Evolutionary conservation across 2,888 invertebrate species (phyloP).

Genomic region (Argyresthia albistria): DNA sequence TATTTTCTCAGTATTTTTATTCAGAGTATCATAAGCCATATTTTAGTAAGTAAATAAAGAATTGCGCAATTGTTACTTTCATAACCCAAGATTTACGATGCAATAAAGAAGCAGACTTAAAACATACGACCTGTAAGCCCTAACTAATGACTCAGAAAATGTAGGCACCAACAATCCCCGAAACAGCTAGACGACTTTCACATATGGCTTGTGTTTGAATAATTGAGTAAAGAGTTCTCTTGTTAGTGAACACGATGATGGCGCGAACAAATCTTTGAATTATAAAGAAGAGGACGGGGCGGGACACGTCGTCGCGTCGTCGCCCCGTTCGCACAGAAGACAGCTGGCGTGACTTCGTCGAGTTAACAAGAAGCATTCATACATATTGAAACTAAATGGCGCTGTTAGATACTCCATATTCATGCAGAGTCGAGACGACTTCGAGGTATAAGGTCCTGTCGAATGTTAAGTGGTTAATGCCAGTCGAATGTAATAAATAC

Average conservation of each 20-base stretch:
- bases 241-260: constrained; percentile 31
- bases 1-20: no score
- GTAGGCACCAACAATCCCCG: not conserved
- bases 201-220: constrained; percentile 32
- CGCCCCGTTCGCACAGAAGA: constrained; percentile 23
- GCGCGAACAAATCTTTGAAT: constrained; percentile 60
- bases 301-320: constrained; percentile 19
- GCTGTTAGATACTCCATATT: constrained; percentile 43
- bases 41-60: not conserved
- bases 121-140: not conserved
- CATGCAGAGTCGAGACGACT: constrained; percentile 19
- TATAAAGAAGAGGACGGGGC: constrained; percentile 47
- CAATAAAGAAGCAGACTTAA: no score
- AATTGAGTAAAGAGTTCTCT: constrained; percentile 47
- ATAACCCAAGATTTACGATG: no score
- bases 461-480: no score
- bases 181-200: not conserved
- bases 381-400: constrained; percentile 54
- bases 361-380: constrained; percentile 60
- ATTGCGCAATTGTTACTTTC: not conserved
- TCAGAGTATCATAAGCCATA: no score
- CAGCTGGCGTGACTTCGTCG: constrained; percentile 19
- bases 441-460: no score
- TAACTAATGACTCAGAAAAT: not conserved
- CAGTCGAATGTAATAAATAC: no score